A percentile compares a stretch with the other conserved stretches of the same genome.
Conservation (phyloP, 2,113 vertebrate species). For the Atlantisia rogersi region DNA sequence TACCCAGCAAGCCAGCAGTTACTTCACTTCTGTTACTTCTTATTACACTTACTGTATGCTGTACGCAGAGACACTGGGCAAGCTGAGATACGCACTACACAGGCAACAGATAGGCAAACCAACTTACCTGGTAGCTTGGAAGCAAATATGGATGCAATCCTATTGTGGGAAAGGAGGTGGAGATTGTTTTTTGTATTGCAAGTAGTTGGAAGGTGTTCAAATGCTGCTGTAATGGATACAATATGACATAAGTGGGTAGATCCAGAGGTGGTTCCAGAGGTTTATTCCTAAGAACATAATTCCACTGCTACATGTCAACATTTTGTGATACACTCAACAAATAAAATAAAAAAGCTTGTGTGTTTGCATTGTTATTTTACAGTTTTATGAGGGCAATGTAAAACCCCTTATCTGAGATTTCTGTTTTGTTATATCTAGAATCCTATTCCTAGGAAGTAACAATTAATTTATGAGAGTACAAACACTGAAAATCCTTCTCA, state of each 20-base stretch:
- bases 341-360: not conserved
- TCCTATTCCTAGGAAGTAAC: not conserved
- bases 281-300: slow-evolving; percentile 23
- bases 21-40: not conserved
- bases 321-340: not conserved
- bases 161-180: not conserved
- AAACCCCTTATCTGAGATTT: not conserved
- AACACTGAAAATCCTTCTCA: slow-evolving; percentile 14
- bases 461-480: not conserved
- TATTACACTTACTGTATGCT: not conserved
- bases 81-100: not conserved
- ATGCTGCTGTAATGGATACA: not conserved
- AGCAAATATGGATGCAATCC: not conserved
- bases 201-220: slow-evolving; percentile 23
- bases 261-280: not conserved
- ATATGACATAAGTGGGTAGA: not conserved
- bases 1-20: not conserved
- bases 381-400: not conserved
- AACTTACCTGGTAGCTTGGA: not conserved
- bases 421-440: not conserved
- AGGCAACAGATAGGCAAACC: not conserved
- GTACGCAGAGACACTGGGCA: not conserved
- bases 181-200: not conserved
- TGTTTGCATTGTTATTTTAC: not conserved
- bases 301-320: not conserved